These are phyloP conservation scores for Sinopyrophorus schimmeli DNA, from an alignment of 2,888 invertebrate genomes.

Conservation along the genomic window DNA sequence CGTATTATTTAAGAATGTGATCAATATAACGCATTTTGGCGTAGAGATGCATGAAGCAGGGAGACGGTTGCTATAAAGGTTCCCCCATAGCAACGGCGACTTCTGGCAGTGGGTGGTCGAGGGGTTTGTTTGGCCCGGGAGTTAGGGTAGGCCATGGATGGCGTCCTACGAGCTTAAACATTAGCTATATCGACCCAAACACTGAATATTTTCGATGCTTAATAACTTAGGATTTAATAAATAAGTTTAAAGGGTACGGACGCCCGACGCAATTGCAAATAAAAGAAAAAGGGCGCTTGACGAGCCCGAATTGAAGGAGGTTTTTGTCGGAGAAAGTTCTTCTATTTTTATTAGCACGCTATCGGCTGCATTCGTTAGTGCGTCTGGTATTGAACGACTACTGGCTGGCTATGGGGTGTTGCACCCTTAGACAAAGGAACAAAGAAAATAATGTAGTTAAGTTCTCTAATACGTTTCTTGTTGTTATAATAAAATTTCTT, in stretches of 20 bases:
- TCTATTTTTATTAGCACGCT: conserved; percentile 14
- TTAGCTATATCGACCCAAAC: conserved; percentile 43
- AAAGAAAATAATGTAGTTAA: conserved; percentile 21
- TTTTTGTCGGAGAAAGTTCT: not conserved
- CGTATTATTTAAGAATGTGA: conserved; percentile 25
- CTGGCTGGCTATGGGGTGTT: conserved; percentile 21
- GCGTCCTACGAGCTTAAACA: conserved; percentile 42
- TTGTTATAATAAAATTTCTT: conserved; percentile 16
- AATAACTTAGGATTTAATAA: not conserved
- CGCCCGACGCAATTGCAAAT: not conserved
- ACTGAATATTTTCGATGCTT: conserved; percentile 4
- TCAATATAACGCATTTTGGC: conserved; percentile 34
- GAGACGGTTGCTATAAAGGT: conserved; percentile 43
- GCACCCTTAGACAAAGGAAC: conserved; percentile 25
- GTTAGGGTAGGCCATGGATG: conserved; percentile 49
- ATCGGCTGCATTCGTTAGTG: conserved; percentile 12
- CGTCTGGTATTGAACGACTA: conserved; percentile 17
- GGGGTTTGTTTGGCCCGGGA: conserved; percentile 50
- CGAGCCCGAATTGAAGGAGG: no score
- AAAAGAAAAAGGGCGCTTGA: no score
- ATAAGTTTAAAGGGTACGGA: not conserved
- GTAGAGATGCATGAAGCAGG: conserved; percentile 32
- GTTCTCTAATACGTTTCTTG: conserved; percentile 15
- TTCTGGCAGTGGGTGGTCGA: conserved; percentile 37
- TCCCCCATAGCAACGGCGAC: conserved; percentile 47